phyloP scores from a whole-genome alignment of 2,797 vertebrate species.

The Microhierax caerulescens region DNA sequence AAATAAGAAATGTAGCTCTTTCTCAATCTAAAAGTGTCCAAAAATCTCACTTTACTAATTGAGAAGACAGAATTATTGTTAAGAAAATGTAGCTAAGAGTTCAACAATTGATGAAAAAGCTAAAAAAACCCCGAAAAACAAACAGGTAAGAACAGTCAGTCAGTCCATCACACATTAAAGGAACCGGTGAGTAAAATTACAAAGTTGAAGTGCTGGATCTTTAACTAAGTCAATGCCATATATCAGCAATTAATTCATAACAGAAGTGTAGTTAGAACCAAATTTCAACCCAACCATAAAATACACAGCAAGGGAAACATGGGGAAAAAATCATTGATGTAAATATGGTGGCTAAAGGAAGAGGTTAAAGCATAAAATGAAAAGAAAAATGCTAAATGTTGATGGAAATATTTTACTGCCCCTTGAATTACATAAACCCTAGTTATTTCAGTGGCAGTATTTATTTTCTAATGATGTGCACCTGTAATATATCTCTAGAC shows the following conservation, averaged over 20 bases:
- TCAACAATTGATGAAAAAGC: not conserved
- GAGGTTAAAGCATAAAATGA: fast-evolving
- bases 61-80: not conserved
- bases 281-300: not conserved
- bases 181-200: not conserved
- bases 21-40: not conserved
- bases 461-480: not conserved
- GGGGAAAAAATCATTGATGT: not conserved
- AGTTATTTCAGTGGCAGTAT: not conserved
- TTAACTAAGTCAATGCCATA: not conserved
- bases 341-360: fast-evolving
- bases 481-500: not conserved
- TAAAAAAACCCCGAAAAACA: not conserved
- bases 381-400: not conserved
- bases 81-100: not conserved
- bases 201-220: not conserved
- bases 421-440: not conserved
- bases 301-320: not conserved
- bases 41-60: not conserved
- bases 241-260: not conserved
- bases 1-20: not conserved
- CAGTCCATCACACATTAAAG: not conserved
- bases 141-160: not conserved
- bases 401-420: not conserved
- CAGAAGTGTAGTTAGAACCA: not conserved